Evolutionary conservation across 1,140 invertebrate species (phyloP).

Genomic region (Calycopis cecrops): DNA sequence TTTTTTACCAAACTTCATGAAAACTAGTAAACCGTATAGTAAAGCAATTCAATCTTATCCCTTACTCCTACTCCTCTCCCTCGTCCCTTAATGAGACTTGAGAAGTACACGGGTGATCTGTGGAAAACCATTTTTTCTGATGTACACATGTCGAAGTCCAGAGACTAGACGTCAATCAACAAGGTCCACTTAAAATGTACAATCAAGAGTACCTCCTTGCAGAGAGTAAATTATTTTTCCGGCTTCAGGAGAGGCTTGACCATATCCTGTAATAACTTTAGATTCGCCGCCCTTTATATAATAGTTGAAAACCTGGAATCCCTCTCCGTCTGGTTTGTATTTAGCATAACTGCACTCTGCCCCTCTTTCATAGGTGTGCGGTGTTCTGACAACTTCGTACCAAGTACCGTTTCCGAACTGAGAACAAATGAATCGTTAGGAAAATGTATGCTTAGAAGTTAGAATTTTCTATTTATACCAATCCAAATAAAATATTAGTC

Average conservation of each 20-base stretch:
- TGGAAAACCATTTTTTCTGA: too few relatives aligned
- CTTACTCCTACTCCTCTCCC: too few relatives aligned
- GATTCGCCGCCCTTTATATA: constrained; percentile 39
- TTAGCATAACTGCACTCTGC: constrained; percentile 33
- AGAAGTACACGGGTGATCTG: too few relatives aligned
- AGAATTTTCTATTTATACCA: too few relatives aligned
- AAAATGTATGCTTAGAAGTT: too few relatives aligned
- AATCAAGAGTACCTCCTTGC: constrained; percentile 33
- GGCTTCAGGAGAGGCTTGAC: constrained; percentile 32
- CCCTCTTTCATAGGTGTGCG: constrained; percentile 24
- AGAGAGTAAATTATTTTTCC: constrained; percentile 32
- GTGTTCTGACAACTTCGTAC: constrained; percentile 27
- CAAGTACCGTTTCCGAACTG: not conserved
- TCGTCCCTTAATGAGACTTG: too few relatives aligned
- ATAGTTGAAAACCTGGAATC: constrained; percentile 40
- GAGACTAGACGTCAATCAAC: too few relatives aligned
- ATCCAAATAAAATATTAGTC: too few relatives aligned
- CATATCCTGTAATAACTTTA: constrained; percentile 36
- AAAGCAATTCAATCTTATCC: too few relatives aligned
- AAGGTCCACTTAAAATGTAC: not conserved
- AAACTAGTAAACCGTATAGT: too few relatives aligned
- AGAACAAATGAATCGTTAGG: not conserved
- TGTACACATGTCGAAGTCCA: too few relatives aligned
- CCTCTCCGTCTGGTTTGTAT: constrained; percentile 28
- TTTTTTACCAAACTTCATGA: too few relatives aligned